Percentiles rank a stretch among this genome's conserved stretches.
Conservation (phyloP, 2,797 vertebrate genomes). For the Loris lydekkerianus region DNA sequence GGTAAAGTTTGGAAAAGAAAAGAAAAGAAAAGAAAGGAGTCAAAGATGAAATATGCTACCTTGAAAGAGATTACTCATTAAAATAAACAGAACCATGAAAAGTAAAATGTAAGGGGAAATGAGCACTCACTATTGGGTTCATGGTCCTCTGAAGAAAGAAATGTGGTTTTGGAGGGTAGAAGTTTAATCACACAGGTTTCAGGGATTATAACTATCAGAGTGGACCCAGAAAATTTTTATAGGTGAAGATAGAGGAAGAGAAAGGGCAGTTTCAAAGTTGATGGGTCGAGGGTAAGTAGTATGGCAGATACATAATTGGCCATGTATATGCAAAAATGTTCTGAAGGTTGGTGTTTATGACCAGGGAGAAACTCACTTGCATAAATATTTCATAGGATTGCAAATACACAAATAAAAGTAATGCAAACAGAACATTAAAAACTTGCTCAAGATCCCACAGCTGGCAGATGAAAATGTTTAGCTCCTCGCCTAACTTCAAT, state of each 20-base stretch:
- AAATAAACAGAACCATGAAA: background rate
- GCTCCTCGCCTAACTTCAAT: slow-evolving; percentile 12
- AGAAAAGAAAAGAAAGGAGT: background rate
- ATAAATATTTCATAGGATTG: background rate
- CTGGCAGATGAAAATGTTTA: background rate
- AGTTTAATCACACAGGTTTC: background rate
- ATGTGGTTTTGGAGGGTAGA: background rate
- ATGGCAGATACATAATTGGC: background rate
- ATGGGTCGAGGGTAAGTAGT: background rate
- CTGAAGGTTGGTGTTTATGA: background rate
- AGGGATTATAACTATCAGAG: background rate
- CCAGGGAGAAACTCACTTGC: background rate
- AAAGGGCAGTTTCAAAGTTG: background rate
- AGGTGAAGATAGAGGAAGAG: background rate
- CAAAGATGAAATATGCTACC: background rate
- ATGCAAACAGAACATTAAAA: background rate
- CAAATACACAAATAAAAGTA: background rate
- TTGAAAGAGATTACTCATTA: background rate
- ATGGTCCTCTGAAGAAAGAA: background rate
- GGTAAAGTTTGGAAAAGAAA: background rate
- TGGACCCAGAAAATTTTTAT: background rate
- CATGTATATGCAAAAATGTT: background rate
- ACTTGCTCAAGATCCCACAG: slow-evolving; percentile 7
- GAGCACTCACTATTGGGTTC: background rate
- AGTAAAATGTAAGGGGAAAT: background rate